Evolutionary conservation across 2,113 vertebrate genomes (phyloP).

Genomic region (Sisor rabdophorus): DNA sequence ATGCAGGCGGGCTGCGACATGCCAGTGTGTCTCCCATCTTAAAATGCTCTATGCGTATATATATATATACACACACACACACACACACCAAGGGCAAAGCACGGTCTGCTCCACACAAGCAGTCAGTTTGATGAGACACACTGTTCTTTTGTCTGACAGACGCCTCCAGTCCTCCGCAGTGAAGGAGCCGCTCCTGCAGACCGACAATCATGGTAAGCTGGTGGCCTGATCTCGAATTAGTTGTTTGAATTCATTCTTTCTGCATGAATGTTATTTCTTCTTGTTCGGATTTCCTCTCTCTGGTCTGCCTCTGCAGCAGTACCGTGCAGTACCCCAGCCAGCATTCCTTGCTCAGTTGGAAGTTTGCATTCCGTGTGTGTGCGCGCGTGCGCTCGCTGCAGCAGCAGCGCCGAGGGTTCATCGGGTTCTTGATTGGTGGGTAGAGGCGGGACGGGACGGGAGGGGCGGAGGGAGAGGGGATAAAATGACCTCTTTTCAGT

Average conservation of each 20-base stretch:
- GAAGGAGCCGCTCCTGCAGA: conserved; percentile 18
- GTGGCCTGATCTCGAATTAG: not conserved
- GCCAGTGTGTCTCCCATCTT: conserved; percentile 30
- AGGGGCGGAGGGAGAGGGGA: not conserved
- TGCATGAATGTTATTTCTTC: not conserved
- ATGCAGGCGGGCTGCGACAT: conserved; percentile 43
- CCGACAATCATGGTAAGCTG: conserved; percentile 37
- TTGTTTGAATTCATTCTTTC: not conserved
- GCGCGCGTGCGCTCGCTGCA: conserved; percentile 14
- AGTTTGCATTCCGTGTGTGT: conserved; percentile 23
- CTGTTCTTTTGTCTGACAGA: conserved; percentile 27
- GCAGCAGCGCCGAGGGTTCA: conserved; percentile 48
- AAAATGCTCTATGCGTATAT: conserved; percentile 24
- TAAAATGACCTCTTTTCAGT: conserved; percentile 55
- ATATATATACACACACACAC: not conserved
- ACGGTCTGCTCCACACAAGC: conserved; percentile 17
- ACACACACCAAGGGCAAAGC: conserved; percentile 36
- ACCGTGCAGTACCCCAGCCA: conserved; percentile 2
- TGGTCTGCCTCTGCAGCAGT: conserved; percentile 11
- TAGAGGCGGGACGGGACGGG: conserved; percentile 12
- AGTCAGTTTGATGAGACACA: conserved; percentile 9
- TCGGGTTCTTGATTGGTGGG: conserved; percentile 46
- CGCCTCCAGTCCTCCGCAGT: conserved; percentile 27
- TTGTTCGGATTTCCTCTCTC: not conserved
- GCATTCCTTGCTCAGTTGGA: conserved; percentile 20